These are phyloP conservation scores for Drosophila limbata DNA, from an alignment of 2,888 invertebrate genomes.

Conservation along the genomic window DNA sequence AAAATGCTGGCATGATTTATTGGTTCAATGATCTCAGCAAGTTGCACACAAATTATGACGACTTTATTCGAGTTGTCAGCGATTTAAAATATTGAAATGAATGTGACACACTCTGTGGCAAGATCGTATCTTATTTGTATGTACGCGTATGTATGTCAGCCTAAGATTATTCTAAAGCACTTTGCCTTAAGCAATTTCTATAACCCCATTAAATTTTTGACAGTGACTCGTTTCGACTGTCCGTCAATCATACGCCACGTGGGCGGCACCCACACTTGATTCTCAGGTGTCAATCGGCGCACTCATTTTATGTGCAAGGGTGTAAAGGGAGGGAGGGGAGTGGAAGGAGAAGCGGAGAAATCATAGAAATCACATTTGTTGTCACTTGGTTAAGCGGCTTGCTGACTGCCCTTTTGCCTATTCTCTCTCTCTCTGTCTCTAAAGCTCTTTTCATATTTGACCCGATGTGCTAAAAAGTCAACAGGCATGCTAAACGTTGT, in stretches of 20 bases:
- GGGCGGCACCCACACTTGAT: conserved; percentile 55
- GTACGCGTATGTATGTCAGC: neutral
- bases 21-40: conserved; percentile 50
- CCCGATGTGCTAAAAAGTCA: conserved; percentile 67
- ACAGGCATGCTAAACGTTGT: conserved; percentile 65
- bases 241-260: conserved; percentile 69
- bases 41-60: conserved; percentile 41
- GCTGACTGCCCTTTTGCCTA: conserved; percentile 71
- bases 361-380: conserved; percentile 67
- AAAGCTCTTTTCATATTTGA: conserved; percentile 45
- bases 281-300: conserved; percentile 44
- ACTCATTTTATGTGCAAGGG: conserved; percentile 1
- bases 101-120: conserved; percentile 2
- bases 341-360: conserved; percentile 39
- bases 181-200: conserved; percentile 54
- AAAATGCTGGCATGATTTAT: conserved; percentile 30
- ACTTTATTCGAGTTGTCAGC: conserved; percentile 48
- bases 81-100: conserved; percentile 5
- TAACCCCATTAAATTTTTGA: conserved; percentile 52
- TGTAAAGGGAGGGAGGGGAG: neutral
- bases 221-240: conserved; percentile 16
- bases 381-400: conserved; percentile 66
- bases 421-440: conserved; percentile 17
- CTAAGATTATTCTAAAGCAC: conserved; percentile 12
- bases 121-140: conserved; percentile 28